Evolutionary conservation across 2,797 vertebrate species (phyloP).

Genomic region (Ctenopoma multispine): DNA sequence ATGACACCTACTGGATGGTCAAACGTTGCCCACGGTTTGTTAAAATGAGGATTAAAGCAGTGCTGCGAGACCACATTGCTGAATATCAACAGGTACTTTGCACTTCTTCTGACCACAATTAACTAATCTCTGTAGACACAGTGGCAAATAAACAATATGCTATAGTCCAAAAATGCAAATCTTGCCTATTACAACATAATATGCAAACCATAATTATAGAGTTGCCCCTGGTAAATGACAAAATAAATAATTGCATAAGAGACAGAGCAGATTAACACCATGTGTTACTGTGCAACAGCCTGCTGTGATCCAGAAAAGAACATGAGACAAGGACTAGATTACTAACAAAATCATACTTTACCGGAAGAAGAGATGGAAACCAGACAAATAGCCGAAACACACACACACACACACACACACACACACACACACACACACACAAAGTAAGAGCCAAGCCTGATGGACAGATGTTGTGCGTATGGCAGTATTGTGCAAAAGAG

Average conservation of each 20-base stretch:
- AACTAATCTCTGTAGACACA: neutral
- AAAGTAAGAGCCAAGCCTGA: slow-evolving; percentile 65
- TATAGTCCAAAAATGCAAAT: slow-evolving; percentile 2
- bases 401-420: too few species aligned
- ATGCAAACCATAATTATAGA: slow-evolving; percentile 11
- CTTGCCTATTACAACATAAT: slow-evolving; percentile 10
- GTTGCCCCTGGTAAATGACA: slow-evolving; percentile 12
- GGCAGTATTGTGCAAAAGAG: slow-evolving; percentile 68
- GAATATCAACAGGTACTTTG: neutral
- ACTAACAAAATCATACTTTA: slow-evolving; percentile 52
- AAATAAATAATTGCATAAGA: slow-evolving; percentile 37
- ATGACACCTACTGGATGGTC: slow-evolving; percentile 67
- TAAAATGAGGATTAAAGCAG: neutral
- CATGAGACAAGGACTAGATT: slow-evolving; percentile 24
- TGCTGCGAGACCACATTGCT: neutral
- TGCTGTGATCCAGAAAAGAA: slow-evolving; percentile 34
- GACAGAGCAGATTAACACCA: slow-evolving; percentile 24
- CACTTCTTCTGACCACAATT: neutral
- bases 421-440: slow-evolving; percentile 20
- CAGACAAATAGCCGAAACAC: slow-evolving; percentile 29
- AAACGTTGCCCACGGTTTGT: neutral
- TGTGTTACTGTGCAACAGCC: slow-evolving; percentile 25
- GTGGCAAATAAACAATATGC: slow-evolving; percentile 14
- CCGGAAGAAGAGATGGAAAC: slow-evolving; percentile 43
- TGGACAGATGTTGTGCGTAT: slow-evolving; percentile 74